Percentiles rank a stretch among this genome's conserved stretches.
These are phyloP conservation scores for Mechanitis messenoides DNA, from an alignment of 2,888 invertebrate species.

Conservation along the genomic window DNA sequence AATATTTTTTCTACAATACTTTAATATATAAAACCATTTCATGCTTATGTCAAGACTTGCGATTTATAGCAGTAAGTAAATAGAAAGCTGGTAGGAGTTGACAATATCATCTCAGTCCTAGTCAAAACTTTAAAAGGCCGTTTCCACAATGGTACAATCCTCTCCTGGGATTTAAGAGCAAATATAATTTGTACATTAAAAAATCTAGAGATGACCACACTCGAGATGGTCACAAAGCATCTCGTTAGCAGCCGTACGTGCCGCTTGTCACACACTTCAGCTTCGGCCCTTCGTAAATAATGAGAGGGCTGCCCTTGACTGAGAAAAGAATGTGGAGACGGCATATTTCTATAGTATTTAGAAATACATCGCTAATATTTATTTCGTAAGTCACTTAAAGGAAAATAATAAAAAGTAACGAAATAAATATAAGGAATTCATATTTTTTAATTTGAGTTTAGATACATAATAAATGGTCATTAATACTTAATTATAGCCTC, in stretches of 20 bases:
- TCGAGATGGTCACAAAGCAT: conserved; percentile 74
- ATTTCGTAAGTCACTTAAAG: background rate
- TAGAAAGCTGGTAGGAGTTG: too few relatives aligned
- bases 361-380: conserved; percentile 9
- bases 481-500: background rate
- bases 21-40: too few relatives aligned
- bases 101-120: conserved; percentile 1
- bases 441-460: background rate
- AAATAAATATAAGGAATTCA: background rate
- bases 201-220: conserved; percentile 70
- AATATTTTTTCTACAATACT: too few relatives aligned
- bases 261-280: conserved; percentile 73
- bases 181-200: conserved; percentile 75
- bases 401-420: background rate
- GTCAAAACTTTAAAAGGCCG: conserved; percentile 54
- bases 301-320: conserved; percentile 62
- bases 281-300: conserved; percentile 76
- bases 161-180: conserved; percentile 54
- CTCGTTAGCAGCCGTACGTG: conserved; percentile 75
- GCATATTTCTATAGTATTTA: conserved; percentile 26
- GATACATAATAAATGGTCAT: background rate
- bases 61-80: too few relatives aligned
- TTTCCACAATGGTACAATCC: conserved; percentile 51
- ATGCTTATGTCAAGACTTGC: too few relatives aligned
- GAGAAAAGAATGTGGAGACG: conserved; percentile 44